Conservation (phyloP, 2,888 invertebrate species). For the Sarcophaga variegata region DNA sequence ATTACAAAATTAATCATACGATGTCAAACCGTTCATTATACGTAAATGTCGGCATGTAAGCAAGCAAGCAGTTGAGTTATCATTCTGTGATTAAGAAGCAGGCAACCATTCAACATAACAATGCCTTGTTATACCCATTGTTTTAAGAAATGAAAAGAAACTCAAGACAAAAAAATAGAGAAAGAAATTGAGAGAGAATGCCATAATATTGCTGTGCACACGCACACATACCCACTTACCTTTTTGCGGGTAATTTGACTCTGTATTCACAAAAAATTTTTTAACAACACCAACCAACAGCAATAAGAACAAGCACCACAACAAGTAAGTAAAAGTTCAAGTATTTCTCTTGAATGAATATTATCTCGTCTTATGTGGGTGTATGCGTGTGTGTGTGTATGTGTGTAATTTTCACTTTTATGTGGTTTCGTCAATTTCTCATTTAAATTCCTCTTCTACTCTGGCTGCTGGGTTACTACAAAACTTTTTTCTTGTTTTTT, state of each 20-base stretch:
- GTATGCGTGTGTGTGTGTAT: not conserved
- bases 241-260: not conserved
- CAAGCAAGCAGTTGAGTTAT: not conserved
- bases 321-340: slow-evolving; percentile 48
- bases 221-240: not conserved
- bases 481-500: not conserved
- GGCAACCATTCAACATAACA: not conserved
- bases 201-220: too few species aligned
- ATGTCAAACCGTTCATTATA: not conserved
- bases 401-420: slow-evolving; percentile 29
- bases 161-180: not conserved
- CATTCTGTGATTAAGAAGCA: not conserved
- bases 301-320: not conserved
- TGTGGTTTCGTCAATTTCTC: slow-evolving; percentile 54
- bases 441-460: not conserved
- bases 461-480: not conserved
- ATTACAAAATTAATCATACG: not conserved
- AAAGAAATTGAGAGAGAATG: not conserved
- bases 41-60: too few species aligned
- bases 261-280: not conserved
- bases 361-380: slow-evolving; percentile 24
- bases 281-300: slow-evolving; percentile 2
- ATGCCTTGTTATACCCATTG: not conserved
- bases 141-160: not conserved
- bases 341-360: slow-evolving; percentile 17